Evolutionary conservation across 2,888 invertebrate species (phyloP).

Genomic region (Erynnis tages): DNA sequence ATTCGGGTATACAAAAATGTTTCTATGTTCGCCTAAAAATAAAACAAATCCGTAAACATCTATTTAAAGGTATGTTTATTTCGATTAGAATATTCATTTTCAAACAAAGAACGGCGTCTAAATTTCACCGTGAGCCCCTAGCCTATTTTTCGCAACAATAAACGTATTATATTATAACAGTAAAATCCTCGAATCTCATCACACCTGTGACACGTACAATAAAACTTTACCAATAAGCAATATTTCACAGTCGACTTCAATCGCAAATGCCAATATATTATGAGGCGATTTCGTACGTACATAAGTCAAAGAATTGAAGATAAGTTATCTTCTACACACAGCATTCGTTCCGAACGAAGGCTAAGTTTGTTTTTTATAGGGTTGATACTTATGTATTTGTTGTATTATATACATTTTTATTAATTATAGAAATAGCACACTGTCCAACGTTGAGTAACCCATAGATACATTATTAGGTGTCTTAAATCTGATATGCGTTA

Average conservation of each 20-base stretch:
- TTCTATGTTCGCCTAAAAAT: too few relatives aligned
- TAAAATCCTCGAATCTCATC: conserved; percentile 53
- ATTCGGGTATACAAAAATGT: too few relatives aligned
- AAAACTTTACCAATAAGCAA: conserved; percentile 79
- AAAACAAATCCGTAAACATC: too few relatives aligned
- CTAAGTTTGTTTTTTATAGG: conserved; percentile 43
- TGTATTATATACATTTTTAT: too few relatives aligned
- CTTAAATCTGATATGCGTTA: too few relatives aligned
- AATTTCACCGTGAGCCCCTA: conserved; percentile 15
- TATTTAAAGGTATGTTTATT: too few relatives aligned
- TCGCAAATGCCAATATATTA: conserved; percentile 78
- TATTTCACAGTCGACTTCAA: conserved; percentile 76
- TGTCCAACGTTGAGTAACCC: too few relatives aligned
- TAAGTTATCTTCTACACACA: conserved; percentile 62
- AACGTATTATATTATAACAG: conserved; percentile 35
- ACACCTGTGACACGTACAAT: conserved; percentile 75
- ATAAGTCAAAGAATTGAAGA: conserved; percentile 67
- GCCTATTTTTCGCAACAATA: conserved; percentile 33
- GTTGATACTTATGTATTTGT: conserved; percentile 33
- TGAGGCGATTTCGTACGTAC: conserved; percentile 64
- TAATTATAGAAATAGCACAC: too few relatives aligned
- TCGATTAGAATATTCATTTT: too few relatives aligned
- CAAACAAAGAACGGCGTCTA: background rate
- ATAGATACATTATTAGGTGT: too few relatives aligned
- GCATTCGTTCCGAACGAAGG: conserved; percentile 60